phyloP scores from a whole-genome alignment of 2,113 vertebrate species.

The Neogale vison region DNA sequence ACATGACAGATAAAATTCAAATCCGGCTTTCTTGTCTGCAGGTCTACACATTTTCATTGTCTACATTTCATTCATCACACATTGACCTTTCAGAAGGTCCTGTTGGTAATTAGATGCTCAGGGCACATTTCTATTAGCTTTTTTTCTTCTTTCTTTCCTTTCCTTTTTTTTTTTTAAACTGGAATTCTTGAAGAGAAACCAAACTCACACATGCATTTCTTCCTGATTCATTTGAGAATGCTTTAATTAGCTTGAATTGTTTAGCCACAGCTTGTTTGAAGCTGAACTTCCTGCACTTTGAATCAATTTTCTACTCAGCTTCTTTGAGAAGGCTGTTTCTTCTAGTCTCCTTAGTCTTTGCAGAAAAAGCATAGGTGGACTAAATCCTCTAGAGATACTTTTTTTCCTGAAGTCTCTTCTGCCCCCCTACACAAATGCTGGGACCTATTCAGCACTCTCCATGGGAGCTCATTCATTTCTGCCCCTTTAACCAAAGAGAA shows the following conservation, averaged over 20 bases:
- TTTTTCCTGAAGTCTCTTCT: not conserved
- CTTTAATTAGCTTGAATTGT: not conserved
- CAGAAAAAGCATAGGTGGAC: not conserved
- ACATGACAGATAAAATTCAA: not conserved
- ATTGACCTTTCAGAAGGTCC: not conserved
- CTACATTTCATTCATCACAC: not conserved
- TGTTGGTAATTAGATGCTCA: not conserved
- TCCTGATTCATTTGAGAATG: not conserved
- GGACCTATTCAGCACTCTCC: not conserved
- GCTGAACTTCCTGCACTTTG: not conserved
- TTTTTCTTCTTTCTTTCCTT: no score
- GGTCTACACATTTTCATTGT: not conserved
- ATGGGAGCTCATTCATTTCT: not conserved
- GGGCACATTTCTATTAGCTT: not conserved
- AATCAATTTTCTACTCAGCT: not conserved
- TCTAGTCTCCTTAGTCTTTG: not conserved
- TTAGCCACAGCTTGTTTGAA: not conserved
- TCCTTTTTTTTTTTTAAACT: not conserved
- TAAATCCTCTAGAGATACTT: slow-evolving; percentile 9
- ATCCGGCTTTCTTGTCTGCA: not conserved
- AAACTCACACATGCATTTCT: not conserved
- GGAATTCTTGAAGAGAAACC: slow-evolving; percentile 8
- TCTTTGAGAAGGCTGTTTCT: not conserved
- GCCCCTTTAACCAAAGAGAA: not conserved
- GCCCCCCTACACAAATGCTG: not conserved